Conservation (phyloP, 2,888 invertebrate genomes). For the Nowickia ferox region DNA sequence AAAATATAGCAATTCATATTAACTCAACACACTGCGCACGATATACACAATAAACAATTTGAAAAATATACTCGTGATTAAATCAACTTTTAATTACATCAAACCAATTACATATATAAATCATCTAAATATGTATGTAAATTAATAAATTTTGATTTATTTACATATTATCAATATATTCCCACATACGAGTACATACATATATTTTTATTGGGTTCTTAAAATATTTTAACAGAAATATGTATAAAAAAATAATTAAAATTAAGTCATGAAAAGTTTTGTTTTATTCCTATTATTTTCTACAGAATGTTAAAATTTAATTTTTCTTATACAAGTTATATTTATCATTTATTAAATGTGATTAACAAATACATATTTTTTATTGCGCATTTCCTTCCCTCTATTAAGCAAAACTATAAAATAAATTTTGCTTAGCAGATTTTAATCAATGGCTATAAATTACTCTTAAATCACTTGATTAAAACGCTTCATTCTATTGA, state of each 20-base stretch:
- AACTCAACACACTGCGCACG: too few species aligned
- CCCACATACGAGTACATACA: too few species aligned
- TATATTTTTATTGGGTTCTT: neutral
- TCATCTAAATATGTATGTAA: too few species aligned
- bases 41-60: too few species aligned
- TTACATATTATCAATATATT: too few species aligned
- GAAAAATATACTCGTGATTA: too few species aligned
- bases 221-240: neutral
- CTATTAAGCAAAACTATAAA: neutral
- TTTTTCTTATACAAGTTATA: neutral
- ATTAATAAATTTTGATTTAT: too few species aligned
- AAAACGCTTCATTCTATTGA: neutral
- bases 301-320: neutral
- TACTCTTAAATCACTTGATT: neutral
- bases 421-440: neutral
- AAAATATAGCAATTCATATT: too few species aligned
- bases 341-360: neutral
- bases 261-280: neutral
- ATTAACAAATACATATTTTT: neutral
- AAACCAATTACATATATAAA: too few species aligned
- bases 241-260: neutral
- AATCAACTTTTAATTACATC: too few species aligned
- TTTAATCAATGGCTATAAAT: neutral
- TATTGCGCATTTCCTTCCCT: constrained; percentile 1
- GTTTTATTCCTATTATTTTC: neutral